Base-by-base conservation (phyloP, 2,113 vertebrate genomes). In the Phodopus roborovskii region DNA sequence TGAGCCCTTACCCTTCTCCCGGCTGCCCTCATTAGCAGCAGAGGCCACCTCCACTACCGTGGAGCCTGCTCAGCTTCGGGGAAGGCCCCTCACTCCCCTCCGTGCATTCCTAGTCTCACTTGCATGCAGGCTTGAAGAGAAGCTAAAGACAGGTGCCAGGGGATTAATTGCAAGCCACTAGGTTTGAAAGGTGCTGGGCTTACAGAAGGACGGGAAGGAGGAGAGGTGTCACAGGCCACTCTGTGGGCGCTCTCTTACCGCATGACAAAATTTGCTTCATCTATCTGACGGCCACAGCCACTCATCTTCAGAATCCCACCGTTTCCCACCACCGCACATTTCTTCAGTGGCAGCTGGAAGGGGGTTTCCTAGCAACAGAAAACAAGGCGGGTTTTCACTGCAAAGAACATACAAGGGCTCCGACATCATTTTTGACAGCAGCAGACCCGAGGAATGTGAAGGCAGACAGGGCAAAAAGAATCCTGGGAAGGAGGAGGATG, bases 241-340 rank as follows among this genome's bases (percentile, higher is more conserved):
- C 70, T 45, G 94, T 45, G 91, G 84, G 90, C 53, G 74, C 94
- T 96, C 94, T 97, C 99, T 99, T 98, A 99, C 99, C 99, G 98
- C 99, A 99, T 99, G 98, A 99, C 98, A 98, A 99, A 99, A 98
- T 99, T 98, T 4, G 99, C 99, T 97, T 97, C 98, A 98, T 99
- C 99, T 77, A 99, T 99, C 94, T 99, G 98, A 86, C 95, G 98
- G 84, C 99, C 99, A 45, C 99, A 99, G 98, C 98, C 97, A 94
- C 99, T 99, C 97, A 98, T 98, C 95, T 99, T 99, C 98, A 99
- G 99, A 98, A 99, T 99, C 85, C 99, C 99, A 42, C 99, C 99
- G 10, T 99, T 99, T 88, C 99, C 99, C 97, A 99, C 99, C 97
- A 99, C 99, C 0, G 99, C 99, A 17, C 99, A 99, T 97, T 98